A percentile compares a stretch with the other conserved stretches of the same genome.
These are phyloP conservation scores for Elanoides forficatus DNA, from an alignment of 2,113 vertebrate species.

Conservation along the genomic window DNA sequence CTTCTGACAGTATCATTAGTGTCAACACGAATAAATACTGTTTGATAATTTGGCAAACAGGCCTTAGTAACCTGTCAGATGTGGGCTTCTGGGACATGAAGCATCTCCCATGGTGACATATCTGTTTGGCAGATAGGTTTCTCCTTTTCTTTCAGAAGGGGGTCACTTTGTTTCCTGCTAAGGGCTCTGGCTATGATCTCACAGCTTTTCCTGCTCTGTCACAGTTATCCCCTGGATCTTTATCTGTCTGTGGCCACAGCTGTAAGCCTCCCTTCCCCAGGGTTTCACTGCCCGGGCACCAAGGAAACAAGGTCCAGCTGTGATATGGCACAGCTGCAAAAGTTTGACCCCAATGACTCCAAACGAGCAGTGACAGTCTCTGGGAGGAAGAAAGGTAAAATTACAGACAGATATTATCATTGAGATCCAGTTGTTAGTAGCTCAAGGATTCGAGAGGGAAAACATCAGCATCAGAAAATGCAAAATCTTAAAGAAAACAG, in stretches of 20 bases:
- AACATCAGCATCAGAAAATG: not conserved
- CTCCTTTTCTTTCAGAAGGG: not conserved
- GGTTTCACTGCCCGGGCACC: rapidly evolving
- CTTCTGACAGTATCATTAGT: not conserved
- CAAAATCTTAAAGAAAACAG: not conserved
- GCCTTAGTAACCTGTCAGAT: not conserved
- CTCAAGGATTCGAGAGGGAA: not conserved
- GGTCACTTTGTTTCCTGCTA: not conserved
- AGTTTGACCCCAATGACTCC: not conserved
- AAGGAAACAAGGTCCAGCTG: not conserved
- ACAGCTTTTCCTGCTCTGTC: not conserved
- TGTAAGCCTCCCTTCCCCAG: not conserved
- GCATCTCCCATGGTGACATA: not conserved
- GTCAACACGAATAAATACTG: not conserved
- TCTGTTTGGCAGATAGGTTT: not conserved
- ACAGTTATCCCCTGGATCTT: not conserved
- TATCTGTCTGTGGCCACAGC: too few relatives aligned
- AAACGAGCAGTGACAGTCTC: rapidly evolving
- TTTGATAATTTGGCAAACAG: not conserved
- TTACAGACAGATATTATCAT: not conserved
- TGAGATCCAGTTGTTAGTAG: not conserved
- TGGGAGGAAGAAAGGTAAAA: not conserved
- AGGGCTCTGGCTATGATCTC: not conserved
- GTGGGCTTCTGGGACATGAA: not conserved
- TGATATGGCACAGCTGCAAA: not conserved